Evolutionary conservation across 1,140 invertebrate genomes (phyloP), one percentile per base, ranked within the genome.

Genomic region (Ephestia elutella): DNA sequence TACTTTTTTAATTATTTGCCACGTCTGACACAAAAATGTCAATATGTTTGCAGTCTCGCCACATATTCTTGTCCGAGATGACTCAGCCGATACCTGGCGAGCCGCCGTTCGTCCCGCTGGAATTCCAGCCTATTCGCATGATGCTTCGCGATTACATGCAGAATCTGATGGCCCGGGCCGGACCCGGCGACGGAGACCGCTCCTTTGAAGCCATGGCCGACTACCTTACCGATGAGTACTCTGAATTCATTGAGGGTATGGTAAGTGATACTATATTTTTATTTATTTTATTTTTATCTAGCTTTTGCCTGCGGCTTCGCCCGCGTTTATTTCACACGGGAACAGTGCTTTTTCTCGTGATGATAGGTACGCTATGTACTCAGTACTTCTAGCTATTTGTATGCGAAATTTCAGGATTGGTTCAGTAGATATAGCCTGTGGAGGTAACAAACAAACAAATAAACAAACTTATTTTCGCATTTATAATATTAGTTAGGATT

Each of bases 91-190:
- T 66, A 28, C 30, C 58, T 8, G 60, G 59, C 5, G 66, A 68
- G 25, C 66, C 66, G 4, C 54, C 58, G 4, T 57, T 74, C 0
- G 51, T 68, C 1, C 71, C 75, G 10, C 38, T 58, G 8, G 79
- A 80, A 56, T 71, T 76, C 54, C 20, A 44, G 20, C 28, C 54
- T 1, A 35, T 82, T 13, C 69, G 73, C 0, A 17, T 32, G 4
- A 49, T 68, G n/a, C 49, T 82, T 10, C 71, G 71, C 50, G 57
- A 60, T 18, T 78, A 74, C 57, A 57, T 77, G 5, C 62, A 65
- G 7, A 49, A 65, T 0, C 21, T 78, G 48, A 48, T 74, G 11
- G 18, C 19, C 8, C 66, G 65, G 4, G 57, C 61, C 4, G 56
- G 51, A 7, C 13, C 50, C 13, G 30, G 49, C 0, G 63, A 70